These are phyloP conservation scores for Acromyrmex heyeri DNA, from an alignment of 1,140 invertebrate species.

Conservation along the genomic window DNA sequence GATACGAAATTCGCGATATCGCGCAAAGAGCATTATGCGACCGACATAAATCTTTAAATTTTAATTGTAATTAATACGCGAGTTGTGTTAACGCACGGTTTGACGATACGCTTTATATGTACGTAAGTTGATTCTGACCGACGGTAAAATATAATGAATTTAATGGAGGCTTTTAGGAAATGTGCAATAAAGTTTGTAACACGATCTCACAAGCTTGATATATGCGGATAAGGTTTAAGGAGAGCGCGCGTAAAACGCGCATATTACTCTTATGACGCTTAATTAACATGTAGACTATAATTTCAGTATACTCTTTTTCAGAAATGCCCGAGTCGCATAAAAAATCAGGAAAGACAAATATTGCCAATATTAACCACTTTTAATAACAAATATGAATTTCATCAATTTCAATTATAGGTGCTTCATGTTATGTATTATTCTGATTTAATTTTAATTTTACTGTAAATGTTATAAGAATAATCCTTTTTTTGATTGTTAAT, in stretches of 20 bases:
- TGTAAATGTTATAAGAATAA: not conserved
- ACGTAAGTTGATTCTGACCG: slow-evolving; percentile 2
- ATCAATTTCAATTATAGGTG: not conserved
- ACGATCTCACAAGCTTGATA: slow-evolving; percentile 25
- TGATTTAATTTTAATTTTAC: not conserved
- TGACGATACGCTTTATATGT: slow-evolving; percentile 11
- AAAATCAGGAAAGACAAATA: not conserved
- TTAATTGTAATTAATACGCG: slow-evolving; percentile 58
- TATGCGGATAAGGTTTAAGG: slow-evolving; percentile 32
- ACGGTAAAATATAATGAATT: slow-evolving; percentile 36
- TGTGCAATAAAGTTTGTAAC: slow-evolving; percentile 19
- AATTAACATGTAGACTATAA: slow-evolving; percentile 39
- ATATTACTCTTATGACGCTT: slow-evolving; percentile 1
- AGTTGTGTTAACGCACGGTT: slow-evolving; percentile 19
- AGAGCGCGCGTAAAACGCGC: slow-evolving; percentile 24
- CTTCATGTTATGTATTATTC: no score
- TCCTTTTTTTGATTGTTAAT: not conserved
- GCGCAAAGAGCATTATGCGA: not conserved
- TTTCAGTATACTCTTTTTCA: not conserved
- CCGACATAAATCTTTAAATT: slow-evolving; percentile 34
- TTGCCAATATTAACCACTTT: not conserved
- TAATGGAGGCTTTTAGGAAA: slow-evolving; percentile 48
- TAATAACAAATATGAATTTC: slow-evolving; percentile 6
- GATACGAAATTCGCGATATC: slow-evolving; percentile 30
- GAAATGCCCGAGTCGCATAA: not conserved